Conservation (phyloP, 2,113 vertebrate genomes). For the Coptodon bakossiorum region DNA sequence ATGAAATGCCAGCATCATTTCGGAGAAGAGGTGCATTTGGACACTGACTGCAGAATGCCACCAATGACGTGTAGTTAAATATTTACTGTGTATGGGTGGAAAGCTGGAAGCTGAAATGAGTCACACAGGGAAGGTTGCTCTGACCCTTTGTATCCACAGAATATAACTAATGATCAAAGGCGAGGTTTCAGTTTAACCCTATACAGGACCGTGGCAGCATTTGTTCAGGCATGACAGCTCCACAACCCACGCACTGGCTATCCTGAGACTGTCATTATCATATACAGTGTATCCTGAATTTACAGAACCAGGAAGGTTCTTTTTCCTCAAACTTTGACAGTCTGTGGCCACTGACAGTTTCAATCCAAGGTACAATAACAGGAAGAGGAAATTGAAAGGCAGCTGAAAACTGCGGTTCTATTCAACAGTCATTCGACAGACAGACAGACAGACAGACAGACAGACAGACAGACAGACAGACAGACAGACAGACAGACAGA, state of each 20-base stretch:
- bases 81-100: constrained; percentile 42
- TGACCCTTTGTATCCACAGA: constrained; percentile 21
- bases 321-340: neutral
- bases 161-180: constrained; percentile 28
- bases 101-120: constrained; percentile 21
- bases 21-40: neutral
- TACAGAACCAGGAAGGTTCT: neutral
- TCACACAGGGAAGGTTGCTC: constrained; percentile 23
- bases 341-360: neutral
- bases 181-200: neutral
- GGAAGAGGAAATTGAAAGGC: neutral
- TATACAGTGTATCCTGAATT: neutral
- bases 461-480: too few species aligned
- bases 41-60: constrained; percentile 6
- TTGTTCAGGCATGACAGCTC: neutral
- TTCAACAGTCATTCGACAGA: neutral
- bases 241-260: neutral
- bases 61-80: constrained; percentile 41
- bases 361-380: neutral
- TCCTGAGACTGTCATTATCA: neutral
- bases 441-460: rapidly evolving
- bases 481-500: rapidly evolving
- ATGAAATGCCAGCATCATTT: constrained; percentile 5
- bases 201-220: neutral
- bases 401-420: neutral